These are phyloP conservation scores for Anguilla rostrata DNA, from an alignment of 2,113 vertebrate genomes.

Conservation along the genomic window DNA sequence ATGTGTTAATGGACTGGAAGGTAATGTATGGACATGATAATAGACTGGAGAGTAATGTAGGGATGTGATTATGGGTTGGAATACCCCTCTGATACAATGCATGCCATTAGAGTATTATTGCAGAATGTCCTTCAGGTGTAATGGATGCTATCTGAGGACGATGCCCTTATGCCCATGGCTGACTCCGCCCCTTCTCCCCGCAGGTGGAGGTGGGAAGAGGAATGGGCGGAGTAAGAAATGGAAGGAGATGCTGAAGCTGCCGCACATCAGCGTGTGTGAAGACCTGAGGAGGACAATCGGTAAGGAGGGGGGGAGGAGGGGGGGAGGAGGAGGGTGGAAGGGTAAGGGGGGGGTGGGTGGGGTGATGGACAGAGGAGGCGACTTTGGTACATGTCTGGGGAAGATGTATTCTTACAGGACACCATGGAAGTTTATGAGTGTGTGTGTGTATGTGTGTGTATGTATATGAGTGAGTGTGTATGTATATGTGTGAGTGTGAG, in stretches of 20 bases:
- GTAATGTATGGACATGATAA: background rate
- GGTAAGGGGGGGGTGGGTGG: background rate
- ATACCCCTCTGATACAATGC: background rate
- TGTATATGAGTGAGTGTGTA: too few relatives aligned
- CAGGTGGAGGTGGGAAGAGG: constrained; percentile 80
- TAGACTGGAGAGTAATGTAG: background rate
- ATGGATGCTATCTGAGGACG: background rate
- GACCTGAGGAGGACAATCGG: constrained; percentile 78
- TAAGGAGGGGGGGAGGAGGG: constrained; percentile 58
- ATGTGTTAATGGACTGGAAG: background rate
- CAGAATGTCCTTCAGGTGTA: too few relatives aligned
- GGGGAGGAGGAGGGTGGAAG: background rate
- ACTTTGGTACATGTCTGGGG: constrained; percentile 15
- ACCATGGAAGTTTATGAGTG: too few relatives aligned
- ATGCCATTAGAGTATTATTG: background rate
- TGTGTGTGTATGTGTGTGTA: too few relatives aligned
- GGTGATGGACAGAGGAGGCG: constrained; percentile 16
- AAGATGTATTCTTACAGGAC: too few relatives aligned
- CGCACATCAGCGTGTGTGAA: constrained; percentile 80
- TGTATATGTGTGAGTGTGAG: too few relatives aligned
- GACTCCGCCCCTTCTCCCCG: constrained; percentile 14
- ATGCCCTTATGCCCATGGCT: background rate
- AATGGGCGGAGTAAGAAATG: constrained; percentile 90
- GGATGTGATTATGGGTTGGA: background rate
- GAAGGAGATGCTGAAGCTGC: constrained; percentile 89